Conservation (phyloP, 1,140 invertebrate genomes). For the Dinoponera quadriceps region DNA sequence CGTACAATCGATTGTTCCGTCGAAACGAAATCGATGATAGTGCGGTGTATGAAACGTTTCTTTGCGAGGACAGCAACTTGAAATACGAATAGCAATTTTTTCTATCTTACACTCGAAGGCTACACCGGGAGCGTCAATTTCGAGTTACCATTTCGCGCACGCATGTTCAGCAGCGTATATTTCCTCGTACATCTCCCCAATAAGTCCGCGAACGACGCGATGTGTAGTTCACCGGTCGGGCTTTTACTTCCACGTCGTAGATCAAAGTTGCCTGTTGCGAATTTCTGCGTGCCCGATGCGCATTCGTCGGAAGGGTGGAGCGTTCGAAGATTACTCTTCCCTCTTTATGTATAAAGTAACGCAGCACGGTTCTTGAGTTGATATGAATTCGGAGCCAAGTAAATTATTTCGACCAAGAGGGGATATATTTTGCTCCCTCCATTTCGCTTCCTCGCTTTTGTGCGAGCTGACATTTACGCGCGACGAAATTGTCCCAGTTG, state of each 20-base stretch:
- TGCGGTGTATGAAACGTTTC: background rate
- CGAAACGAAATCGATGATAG: no score
- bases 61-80: background rate
- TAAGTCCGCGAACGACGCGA: conserved; percentile 35
- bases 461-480: background rate
- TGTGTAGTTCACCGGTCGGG: conserved; percentile 41
- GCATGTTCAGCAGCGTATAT: conserved; percentile 11
- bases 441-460: background rate
- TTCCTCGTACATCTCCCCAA: conserved; percentile 28
- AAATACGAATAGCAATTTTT: conserved; percentile 7
- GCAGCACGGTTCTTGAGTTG: background rate
- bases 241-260: conserved; percentile 39
- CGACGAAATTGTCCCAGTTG: background rate
- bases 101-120: conserved; percentile 21
- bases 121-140: conserved; percentile 33
- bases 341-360: conserved; percentile 12
- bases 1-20: no score
- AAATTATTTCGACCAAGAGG: conserved; percentile 11
- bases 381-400: background rate
- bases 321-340: conserved; percentile 14
- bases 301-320: conserved; percentile 5
- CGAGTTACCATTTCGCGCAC: conserved; percentile 31
- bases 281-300: background rate
- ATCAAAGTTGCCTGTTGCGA: conserved; percentile 41
- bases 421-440: background rate